Evolutionary conservation across 1,140 invertebrate species (phyloP).

Genomic region (Glossosoma conforme): DNA sequence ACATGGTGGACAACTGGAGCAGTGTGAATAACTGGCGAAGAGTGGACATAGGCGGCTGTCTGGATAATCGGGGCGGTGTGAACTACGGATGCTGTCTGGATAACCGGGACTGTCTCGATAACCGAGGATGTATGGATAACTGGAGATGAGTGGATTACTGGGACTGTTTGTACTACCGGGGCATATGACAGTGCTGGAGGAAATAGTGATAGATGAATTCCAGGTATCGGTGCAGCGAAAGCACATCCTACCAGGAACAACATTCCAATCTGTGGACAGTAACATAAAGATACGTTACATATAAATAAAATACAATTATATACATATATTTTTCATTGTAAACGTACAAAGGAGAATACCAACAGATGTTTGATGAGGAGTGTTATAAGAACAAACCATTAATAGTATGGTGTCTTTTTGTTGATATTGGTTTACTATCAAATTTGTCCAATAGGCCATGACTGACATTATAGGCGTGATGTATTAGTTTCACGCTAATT

Average conservation of each 20-base stretch:
- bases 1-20: constrained; percentile 18
- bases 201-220: constrained; percentile 24
- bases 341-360: too few relatives aligned
- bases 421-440: too few relatives aligned
- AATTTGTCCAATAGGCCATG: too few relatives aligned
- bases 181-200: constrained; percentile 18
- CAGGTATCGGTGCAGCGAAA: constrained; percentile 16
- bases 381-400: too few relatives aligned
- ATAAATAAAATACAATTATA: too few relatives aligned
- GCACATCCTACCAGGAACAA: constrained; percentile 9
- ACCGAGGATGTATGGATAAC: constrained; percentile 26
- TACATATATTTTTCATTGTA: too few relatives aligned
- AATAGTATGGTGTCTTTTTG: too few relatives aligned
- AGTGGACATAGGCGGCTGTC: constrained; percentile 16
- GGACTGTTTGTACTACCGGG: constrained; percentile 23
- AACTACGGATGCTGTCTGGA: constrained; percentile 24
- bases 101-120: constrained; percentile 37
- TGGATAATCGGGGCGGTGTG: constrained; percentile 35
- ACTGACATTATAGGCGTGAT: too few relatives aligned
- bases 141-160: constrained; percentile 17
- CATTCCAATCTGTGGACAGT: constrained; percentile 19
- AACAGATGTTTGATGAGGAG: too few relatives aligned
- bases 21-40: constrained; percentile 14
- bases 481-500: too few relatives aligned
- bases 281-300: too few relatives aligned